These are phyloP conservation scores for Agrypnia vestita DNA, from an alignment of 1,140 invertebrate species.

Conservation along the genomic window DNA sequence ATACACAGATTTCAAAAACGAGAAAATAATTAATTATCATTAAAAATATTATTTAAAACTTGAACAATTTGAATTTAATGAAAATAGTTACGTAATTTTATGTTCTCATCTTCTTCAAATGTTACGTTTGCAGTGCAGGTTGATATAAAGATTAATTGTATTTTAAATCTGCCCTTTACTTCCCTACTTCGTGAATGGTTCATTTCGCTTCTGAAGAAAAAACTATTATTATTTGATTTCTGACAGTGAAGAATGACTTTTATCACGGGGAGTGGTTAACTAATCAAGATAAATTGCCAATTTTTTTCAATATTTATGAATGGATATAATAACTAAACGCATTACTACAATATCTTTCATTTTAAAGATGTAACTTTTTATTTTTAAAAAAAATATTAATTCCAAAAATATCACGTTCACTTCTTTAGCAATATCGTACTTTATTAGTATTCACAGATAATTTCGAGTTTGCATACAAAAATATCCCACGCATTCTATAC, in stretches of 20 bases:
- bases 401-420: slow-evolving; percentile 5
- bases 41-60: no score
- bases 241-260: slow-evolving; percentile 27
- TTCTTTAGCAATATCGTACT: background rate
- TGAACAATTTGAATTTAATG: no score
- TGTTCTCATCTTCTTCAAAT: no score
- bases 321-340: background rate
- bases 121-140: no score
- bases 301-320: slow-evolving; percentile 4
- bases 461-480: background rate
- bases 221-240: slow-evolving; percentile 15
- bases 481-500: slow-evolving; percentile 28
- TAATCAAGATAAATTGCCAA: background rate
- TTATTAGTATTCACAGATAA: background rate
- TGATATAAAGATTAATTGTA: no score
- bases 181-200: slow-evolving; percentile 2
- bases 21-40: no score
- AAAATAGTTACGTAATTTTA: no score
- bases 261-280: background rate
- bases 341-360: slow-evolving; percentile 4
- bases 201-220: slow-evolving; percentile 13
- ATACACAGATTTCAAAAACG: no score
- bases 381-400: background rate
- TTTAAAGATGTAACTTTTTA: background rate
- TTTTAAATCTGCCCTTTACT: background rate